Conservation (phyloP, 92 coral and sea anemone species). For the Anthopleura xanthogrammica region DNA sequence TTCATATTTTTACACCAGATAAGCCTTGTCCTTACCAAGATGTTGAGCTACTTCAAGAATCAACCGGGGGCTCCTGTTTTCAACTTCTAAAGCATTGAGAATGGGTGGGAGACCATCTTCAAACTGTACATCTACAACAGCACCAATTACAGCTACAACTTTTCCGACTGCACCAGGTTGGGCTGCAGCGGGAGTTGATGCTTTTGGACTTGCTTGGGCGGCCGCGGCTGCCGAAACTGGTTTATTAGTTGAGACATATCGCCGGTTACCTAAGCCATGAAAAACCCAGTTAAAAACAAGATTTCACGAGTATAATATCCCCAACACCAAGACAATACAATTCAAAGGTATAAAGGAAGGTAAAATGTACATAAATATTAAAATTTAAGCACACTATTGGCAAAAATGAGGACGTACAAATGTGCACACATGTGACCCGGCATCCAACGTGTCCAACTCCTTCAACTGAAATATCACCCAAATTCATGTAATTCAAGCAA, state of each 20-base stretch:
- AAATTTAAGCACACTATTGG: background rate
- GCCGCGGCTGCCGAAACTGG: constrained; percentile 92
- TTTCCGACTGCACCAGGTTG: constrained; percentile 82
- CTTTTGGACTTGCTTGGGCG: constrained; percentile 54
- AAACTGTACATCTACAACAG: constrained; percentile 98
- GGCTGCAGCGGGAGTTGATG: constrained; percentile 63
- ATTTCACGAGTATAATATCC: background rate
- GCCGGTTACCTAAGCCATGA: constrained; percentile 63
- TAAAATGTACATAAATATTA: background rate
- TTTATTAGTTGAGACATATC: constrained; percentile 93
- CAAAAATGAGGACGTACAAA: background rate
- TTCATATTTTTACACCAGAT: background rate
- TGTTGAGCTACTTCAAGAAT: constrained; percentile 97
- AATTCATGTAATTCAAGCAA: background rate
- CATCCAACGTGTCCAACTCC: constrained; percentile 71
- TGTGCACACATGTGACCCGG: constrained; percentile 56
- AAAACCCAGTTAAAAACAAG: background rate
- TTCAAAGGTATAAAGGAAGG: background rate
- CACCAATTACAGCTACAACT: constrained; percentile 96
- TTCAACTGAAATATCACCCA: constrained; percentile 18
- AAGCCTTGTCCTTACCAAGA: constrained; percentile 63
- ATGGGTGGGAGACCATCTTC: constrained; percentile 97
- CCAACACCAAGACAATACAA: background rate
- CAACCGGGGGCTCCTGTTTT: constrained; percentile 85
- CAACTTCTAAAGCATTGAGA: constrained; percentile 92